Conservation (phyloP, 2,888 invertebrate species). For the Sthenelais limicola region DNA sequence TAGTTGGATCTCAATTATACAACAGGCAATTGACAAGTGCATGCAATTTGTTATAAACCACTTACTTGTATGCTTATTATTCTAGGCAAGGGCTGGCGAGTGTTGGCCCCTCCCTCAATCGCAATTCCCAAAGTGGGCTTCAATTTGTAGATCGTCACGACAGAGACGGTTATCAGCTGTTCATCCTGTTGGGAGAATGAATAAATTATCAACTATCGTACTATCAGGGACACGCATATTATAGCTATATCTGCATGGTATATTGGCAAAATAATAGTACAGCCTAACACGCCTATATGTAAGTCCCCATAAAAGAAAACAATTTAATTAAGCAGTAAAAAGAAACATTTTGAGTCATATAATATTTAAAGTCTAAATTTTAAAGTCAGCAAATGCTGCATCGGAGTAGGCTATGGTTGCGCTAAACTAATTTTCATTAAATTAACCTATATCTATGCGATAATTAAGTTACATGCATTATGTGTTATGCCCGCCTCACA, state of each 20-base stretch:
- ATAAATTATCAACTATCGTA: not conserved
- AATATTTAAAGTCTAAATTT: no score
- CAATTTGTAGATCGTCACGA: constrained; percentile 77
- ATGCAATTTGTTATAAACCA: no score
- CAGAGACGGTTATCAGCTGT: not conserved
- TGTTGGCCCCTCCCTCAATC: constrained; percentile 97
- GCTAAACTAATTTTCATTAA: not conserved
- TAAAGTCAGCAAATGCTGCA: not conserved
- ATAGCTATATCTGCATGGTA: not conserved
- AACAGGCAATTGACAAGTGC: no score
- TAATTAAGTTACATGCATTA: no score
- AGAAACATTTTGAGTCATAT: no score
- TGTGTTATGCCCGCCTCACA: no score
- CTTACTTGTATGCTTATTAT: constrained; percentile 95
- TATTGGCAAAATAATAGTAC: not conserved
- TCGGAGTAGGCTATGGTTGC: not conserved
- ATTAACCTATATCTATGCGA: no score
- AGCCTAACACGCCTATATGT: no score
- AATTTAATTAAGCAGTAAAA: no score
- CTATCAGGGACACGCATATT: not conserved
- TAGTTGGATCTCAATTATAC: no score
- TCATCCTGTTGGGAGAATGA: not conserved
- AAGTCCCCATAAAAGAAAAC: no score
- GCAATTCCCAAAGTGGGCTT: constrained; percentile 96
- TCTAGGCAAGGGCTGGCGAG: constrained; percentile 92